Percentiles rank a stretch among this genome's conserved stretches.
These are phyloP conservation scores for Myotis vivesi DNA, from an alignment of 2,797 vertebrate genomes.

Conservation along the genomic window DNA sequence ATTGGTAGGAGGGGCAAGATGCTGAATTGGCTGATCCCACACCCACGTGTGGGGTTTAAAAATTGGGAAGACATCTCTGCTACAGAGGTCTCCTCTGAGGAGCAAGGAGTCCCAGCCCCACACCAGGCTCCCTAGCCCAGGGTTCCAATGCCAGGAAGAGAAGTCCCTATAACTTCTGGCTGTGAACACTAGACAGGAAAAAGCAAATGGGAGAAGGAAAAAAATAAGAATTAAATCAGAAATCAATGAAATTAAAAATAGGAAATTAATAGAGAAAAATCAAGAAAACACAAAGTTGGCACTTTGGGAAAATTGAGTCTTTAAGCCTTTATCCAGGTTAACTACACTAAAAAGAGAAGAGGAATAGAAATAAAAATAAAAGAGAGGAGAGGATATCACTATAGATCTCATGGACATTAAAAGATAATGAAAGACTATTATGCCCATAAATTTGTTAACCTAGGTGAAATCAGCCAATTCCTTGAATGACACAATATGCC, in stretches of 20 bases:
- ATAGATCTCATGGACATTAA: not conserved
- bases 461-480: not conserved
- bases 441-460: not conserved
- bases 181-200: not conserved
- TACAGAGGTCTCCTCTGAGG: not conserved
- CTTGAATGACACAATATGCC: not conserved
- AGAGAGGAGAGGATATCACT: not conserved
- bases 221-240: not conserved
- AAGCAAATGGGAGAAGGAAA: not conserved
- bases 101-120: not conserved
- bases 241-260: not conserved
- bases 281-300: not conserved
- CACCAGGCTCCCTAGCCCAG: not conserved
- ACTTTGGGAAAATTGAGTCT: not conserved
- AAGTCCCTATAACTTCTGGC: not conserved
- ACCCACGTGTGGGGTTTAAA: not conserved
- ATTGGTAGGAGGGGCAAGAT: not conserved
- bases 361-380: not conserved
- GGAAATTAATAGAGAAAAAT: slow-evolving; percentile 24
- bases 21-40: not conserved
- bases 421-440: not conserved
- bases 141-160: not conserved
- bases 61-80: not conserved
- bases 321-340: not conserved
- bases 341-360: not conserved